Base-by-base conservation (phyloP, 2,113 vertebrate species). In the Spilogale gracilis region DNA sequence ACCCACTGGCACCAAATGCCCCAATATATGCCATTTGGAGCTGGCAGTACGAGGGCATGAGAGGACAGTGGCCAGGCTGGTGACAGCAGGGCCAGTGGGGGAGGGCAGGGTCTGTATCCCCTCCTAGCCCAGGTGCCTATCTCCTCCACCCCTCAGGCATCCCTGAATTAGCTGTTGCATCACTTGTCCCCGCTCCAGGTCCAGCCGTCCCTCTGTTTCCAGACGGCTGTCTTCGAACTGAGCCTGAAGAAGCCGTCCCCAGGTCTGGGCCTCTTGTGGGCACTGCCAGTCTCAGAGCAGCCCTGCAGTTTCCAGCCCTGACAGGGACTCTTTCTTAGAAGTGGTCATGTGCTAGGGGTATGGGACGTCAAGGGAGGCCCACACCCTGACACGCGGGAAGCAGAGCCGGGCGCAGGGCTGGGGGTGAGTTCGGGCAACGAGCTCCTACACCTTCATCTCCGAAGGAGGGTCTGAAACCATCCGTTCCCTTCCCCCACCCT, bases 291-390 rank as follows among this genome's bases (percentile, higher is more conserved):
- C 96, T 91, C 90, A 87, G 81, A 85, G 87, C 56, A 80, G 93
- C 96, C 74, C 93, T 12, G 20, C 93, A 71, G 95, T 80, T 97
- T 96, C 96, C 97, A 95, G 92, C 86, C 91, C 82, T 69, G 96
- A 98, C 96, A 96, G 97, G 98, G 92, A 97, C 93, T 98, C 97
- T 98, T 98, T 98, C 93, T 97, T 96, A 52, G 3, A 88, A 91
- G 95, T 4, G 52, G 96, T 96, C 94, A 95, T 96, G 97, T 92
- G 93, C 89, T 88, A 84, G 91, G 84, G 84, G 71, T 56, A 91
- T 6, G 1, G 86, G 95, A 94, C 5, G 58, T 80, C 89, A 95
- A 73, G 54, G 43, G 88, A 96, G 96, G 96, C 61, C 95, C 97
- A 95, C 91, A 48, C 63, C 76, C 52, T 27, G 60, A 85, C 92